phyloP scores from a whole-genome alignment of 2,888 invertebrate genomes.

The Eremobia ochroleuca region DNA sequence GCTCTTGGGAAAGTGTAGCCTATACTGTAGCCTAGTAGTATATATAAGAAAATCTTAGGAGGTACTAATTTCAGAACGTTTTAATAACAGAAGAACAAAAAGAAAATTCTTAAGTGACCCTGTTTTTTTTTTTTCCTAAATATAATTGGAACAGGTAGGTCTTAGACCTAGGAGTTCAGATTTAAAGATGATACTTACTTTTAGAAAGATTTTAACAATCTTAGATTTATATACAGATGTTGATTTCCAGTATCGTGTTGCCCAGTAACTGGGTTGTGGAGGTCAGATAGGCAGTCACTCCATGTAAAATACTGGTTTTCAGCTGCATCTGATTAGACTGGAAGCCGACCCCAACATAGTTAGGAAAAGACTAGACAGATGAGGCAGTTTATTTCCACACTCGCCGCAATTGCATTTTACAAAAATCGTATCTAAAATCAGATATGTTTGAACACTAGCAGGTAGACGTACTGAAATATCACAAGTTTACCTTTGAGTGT shows the following conservation, averaged over 20 bases:
- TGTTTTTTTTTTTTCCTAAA: too few relatives aligned
- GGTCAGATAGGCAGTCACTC: background rate
- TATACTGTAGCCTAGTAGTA: background rate
- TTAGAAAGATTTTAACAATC: background rate
- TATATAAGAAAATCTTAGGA: background rate
- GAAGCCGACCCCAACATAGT: background rate
- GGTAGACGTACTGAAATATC: conserved; percentile 38
- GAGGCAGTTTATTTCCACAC: background rate
- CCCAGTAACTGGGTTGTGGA: background rate
- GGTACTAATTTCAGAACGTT: background rate
- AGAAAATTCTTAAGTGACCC: too few relatives aligned
- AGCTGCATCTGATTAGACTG: background rate
- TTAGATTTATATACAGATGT: background rate
- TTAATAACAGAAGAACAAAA: background rate
- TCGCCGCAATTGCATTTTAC: background rate
- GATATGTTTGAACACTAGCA: conserved; percentile 12
- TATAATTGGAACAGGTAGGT: too few relatives aligned
- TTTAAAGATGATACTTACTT: background rate
- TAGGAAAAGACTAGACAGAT: background rate
- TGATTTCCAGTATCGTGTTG: background rate
- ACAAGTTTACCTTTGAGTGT: conserved; percentile 47
- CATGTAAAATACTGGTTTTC: too few relatives aligned
- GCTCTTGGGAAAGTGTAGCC: background rate
- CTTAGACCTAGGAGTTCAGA: background rate
- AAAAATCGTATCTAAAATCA: conserved; percentile 15